These are phyloP conservation scores for Mohoua ochrocephala DNA, from an alignment of 2,113 vertebrate species.

Conservation along the genomic window DNA sequence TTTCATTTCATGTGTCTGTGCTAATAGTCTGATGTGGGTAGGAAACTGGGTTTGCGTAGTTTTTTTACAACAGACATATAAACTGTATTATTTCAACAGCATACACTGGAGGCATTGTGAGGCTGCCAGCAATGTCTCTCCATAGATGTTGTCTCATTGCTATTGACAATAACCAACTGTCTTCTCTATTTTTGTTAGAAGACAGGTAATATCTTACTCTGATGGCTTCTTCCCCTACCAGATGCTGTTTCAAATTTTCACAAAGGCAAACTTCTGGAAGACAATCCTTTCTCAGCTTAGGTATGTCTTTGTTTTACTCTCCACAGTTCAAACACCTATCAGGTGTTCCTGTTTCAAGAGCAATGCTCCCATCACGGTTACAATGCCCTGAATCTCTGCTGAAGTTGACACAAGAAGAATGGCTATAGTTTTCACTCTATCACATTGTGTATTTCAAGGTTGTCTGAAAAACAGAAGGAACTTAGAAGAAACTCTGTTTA, in stretches of 20 bases:
- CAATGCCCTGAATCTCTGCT: not conserved
- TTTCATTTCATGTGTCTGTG: not conserved
- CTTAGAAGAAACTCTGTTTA: not conserved
- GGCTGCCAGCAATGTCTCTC: not conserved
- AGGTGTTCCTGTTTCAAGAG: not conserved
- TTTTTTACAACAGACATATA: not conserved
- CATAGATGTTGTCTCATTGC: not conserved
- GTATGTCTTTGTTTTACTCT: not conserved
- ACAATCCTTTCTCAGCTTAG: not conserved
- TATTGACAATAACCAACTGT: not conserved
- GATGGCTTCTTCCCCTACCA: not conserved
- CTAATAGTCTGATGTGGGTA: not conserved
- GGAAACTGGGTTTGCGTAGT: not conserved
- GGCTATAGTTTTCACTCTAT: not conserved
- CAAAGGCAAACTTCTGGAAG: not conserved
- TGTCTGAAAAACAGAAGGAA: not conserved
- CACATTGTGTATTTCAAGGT: not conserved
- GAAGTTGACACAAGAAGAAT: not conserved
- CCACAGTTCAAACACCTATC: rapidly evolving
- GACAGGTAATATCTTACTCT: not conserved
- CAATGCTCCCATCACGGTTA: not conserved
- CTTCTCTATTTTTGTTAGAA: not conserved
- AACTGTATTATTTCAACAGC: not conserved
- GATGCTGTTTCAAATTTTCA: not conserved
- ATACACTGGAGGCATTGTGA: not conserved